Conservation (phyloP, 2,888 invertebrate species). For the Sisyra terminalis region DNA sequence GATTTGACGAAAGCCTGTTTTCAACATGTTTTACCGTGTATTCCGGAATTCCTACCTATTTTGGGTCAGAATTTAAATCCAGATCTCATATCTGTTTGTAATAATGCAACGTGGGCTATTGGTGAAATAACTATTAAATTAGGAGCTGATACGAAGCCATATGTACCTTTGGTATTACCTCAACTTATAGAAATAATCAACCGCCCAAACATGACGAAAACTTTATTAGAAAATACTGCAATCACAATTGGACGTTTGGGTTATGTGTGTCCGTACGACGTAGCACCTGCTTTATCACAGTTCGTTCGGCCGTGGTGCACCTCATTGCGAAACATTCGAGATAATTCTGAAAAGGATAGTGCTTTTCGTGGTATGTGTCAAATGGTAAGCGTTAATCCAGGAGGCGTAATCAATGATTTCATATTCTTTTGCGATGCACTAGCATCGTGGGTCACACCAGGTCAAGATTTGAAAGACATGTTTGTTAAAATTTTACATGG, state of each 20-base stretch:
- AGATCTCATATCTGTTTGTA: slow-evolving; percentile 93
- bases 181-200: slow-evolving; percentile 89
- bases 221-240: slow-evolving; percentile 96
- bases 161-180: slow-evolving; percentile 72
- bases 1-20: slow-evolving; percentile 61
- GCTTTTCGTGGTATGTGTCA: slow-evolving; percentile 98
- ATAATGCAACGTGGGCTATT: slow-evolving; percentile 99
- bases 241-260: slow-evolving; percentile 99
- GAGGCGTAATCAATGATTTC: slow-evolving; percentile 89
- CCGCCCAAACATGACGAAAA: slow-evolving; percentile 87
- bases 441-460: slow-evolving; percentile 90
- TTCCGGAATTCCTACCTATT: slow-evolving; percentile 89
- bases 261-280: slow-evolving; percentile 97
- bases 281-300: slow-evolving; percentile 94
- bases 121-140: slow-evolving; percentile 95
- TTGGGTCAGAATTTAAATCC: slow-evolving; percentile 93
- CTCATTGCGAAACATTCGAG: slow-evolving; percentile 90
- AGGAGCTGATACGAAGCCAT: slow-evolving; percentile 81
- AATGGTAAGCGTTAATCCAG: slow-evolving; percentile 93
- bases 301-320: slow-evolving; percentile 99
- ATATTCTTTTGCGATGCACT: slow-evolving; percentile 99
- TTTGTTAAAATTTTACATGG: slow-evolving; percentile 83
- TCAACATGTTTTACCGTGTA: slow-evolving; percentile 68
- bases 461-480: slow-evolving; percentile 89
- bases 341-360: slow-evolving; percentile 98